phyloP scores from a whole-genome alignment of 2,797 vertebrate species.

The Sciurus carolinensis region DNA sequence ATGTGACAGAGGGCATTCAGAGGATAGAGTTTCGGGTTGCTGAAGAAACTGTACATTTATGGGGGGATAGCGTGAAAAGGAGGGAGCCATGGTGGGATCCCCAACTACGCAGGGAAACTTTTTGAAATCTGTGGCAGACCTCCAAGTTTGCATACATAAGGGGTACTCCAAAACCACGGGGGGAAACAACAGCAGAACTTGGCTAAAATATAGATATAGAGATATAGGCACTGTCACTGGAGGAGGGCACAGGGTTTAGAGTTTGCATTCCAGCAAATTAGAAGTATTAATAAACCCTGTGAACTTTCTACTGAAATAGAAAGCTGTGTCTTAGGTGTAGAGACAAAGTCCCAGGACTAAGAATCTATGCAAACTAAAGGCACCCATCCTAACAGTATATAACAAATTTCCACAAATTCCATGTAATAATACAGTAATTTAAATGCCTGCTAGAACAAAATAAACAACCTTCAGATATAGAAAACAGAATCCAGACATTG shows the following conservation, averaged over 20 bases:
- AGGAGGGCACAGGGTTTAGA: not conserved
- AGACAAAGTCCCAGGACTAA: not conserved
- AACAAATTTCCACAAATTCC: not conserved
- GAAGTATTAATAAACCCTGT: not conserved
- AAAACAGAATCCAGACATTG: not conserved
- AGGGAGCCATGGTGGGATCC: not conserved
- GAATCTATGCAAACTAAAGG: not conserved
- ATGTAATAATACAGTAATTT: constrained; percentile 9
- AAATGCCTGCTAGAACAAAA: not conserved
- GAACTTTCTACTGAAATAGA: not conserved
- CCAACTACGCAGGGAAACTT: not conserved
- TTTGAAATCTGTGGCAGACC: not conserved
- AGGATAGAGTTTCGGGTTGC: not conserved
- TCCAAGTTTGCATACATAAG: not conserved
- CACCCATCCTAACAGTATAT: not conserved
- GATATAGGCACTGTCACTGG: not conserved
- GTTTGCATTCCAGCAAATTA: not conserved
- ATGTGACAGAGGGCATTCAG: not conserved
- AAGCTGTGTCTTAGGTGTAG: not conserved
- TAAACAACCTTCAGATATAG: not conserved
- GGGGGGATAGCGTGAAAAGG: not conserved
- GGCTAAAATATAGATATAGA: not conserved
- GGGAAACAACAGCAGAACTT: not conserved
- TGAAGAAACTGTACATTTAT: not conserved
- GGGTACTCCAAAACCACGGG: not conserved